phyloP scores from a whole-genome alignment of 2,113 vertebrate genomes.

The Amblyopsis rosae region DNA sequence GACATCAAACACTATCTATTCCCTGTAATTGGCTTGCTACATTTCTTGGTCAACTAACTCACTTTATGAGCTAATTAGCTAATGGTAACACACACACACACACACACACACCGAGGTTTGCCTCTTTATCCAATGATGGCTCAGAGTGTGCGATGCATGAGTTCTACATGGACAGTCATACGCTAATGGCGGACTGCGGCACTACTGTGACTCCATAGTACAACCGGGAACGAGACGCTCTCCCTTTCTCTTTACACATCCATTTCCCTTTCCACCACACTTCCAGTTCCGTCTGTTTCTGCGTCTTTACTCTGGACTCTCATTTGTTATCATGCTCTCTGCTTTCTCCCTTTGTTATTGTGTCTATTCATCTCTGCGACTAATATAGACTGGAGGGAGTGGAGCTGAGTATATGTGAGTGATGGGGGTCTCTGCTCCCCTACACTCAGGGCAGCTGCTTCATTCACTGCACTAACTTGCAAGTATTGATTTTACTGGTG shows the following conservation, averaged over 20 bases:
- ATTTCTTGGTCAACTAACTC: constrained; percentile 61
- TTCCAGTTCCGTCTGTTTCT: constrained; percentile 32
- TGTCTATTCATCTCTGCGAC: constrained; percentile 37
- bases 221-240: constrained; percentile 3
- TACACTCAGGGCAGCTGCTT: constrained; percentile 19
- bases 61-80: constrained; percentile 74
- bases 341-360: constrained; percentile 41
- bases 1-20: constrained; percentile 27
- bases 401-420: constrained; percentile 35
- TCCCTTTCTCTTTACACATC: constrained; percentile 21
- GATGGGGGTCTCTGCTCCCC: constrained; percentile 48
- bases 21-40: constrained; percentile 42
- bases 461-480: constrained; percentile 44
- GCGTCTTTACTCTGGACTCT: constrained; percentile 23
- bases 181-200: constrained; percentile 48
- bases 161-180: constrained; percentile 50
- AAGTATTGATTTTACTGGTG: constrained; percentile 52
- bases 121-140: constrained; percentile 56
- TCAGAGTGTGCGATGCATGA: constrained; percentile 54
- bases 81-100: constrained; percentile 57
- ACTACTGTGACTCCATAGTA: constrained; percentile 33
- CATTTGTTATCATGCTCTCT: constrained; percentile 42
- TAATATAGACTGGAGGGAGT: constrained; percentile 28
- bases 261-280: constrained; percentile 32
- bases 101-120: constrained; percentile 43